Base-by-base conservation (phyloP, 2,888 invertebrate species). In the Hipparchia semele region DNA sequence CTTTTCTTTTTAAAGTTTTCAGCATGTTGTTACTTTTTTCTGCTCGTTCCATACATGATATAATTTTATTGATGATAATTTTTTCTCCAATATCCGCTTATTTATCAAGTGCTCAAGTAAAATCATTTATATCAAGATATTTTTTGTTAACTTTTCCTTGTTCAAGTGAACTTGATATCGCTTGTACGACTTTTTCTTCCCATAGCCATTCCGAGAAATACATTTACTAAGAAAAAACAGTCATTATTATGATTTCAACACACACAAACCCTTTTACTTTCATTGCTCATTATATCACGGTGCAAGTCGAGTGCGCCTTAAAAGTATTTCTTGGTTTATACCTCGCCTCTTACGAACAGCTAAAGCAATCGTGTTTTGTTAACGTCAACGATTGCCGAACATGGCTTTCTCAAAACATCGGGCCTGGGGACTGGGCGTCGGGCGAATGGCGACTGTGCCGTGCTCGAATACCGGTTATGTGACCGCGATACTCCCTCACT, bases 391-490 rank as follows among this genome's bases (percentile, higher is more conserved):
- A 87, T 88, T 86, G 88, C 86, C 86, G 89, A 91, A 90, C 89
- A 88, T 87, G 86, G 91, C 93, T 92, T 92, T 92, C 92, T 92
- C 91, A 90, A 91, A 93, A 92, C 91, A 91, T 90, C 84, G 86
- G 80, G 83, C 85, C 76, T 73, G 72, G 73, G 86, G 88, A 88
- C 87, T 84, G 86, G 86, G 87, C 88, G 86, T 87, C 84, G 86
- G 86, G 87, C 88, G 86, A 90, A 85, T 86, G 86, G 88, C 87
- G 86, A 87, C 87, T 86, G 83, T 76, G 87, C 86, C 86, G 87
- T 88, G 87, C 88, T 90, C 88, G 87, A 91, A 93, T 94, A 93
- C 93, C 93, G 92, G 93, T 94, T 94, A 92, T 92, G 90, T 91
- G 92, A 92, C 93, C 92, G 92, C 92, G 91, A 91, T 92, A 90